Percentiles rank a stretch among this genome's conserved stretches.
phyloP scores from a whole-genome alignment of 2,888 invertebrate species.

The Drosophila subquinaria region DNA sequence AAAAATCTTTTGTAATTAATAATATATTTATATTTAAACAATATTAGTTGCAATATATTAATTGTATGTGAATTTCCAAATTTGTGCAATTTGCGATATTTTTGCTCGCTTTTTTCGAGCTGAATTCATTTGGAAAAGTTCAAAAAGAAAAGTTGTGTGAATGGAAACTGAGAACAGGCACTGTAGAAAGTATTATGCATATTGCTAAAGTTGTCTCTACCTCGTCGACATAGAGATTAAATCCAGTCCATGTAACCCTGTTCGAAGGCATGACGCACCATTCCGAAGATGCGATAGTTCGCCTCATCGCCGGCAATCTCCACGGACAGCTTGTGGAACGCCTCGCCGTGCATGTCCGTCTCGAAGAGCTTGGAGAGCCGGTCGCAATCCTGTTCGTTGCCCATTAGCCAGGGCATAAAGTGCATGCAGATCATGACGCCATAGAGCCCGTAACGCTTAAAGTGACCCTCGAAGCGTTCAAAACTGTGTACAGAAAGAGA shows the following conservation, averaged over 20 bases:
- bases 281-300: constrained; percentile 75
- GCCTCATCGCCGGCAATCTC: constrained; percentile 81
- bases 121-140: no score
- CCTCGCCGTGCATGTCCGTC: constrained; percentile 77
- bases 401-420: constrained; percentile 83
- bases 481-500: constrained; percentile 55
- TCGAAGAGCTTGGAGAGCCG: constrained; percentile 78
- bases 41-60: neutral
- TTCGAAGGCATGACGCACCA: constrained; percentile 81
- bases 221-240: neutral
- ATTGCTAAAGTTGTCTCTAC: neutral
- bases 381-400: constrained; percentile 75
- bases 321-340: constrained; percentile 76
- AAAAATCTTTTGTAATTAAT: neutral
- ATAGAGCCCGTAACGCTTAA: constrained; percentile 83
- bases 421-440: constrained; percentile 83
- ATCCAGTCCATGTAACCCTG: constrained; percentile 82
- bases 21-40: neutral
- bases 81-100: no score
- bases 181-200: neutral
- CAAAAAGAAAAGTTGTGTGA: neutral
- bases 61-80: neutral
- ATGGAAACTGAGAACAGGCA: neutral
- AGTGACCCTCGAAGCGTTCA: constrained; percentile 80
- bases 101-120: no score